Evolutionary conservation across 1,140 invertebrate species (phyloP).

Genomic region (Prorops nasuta): DNA sequence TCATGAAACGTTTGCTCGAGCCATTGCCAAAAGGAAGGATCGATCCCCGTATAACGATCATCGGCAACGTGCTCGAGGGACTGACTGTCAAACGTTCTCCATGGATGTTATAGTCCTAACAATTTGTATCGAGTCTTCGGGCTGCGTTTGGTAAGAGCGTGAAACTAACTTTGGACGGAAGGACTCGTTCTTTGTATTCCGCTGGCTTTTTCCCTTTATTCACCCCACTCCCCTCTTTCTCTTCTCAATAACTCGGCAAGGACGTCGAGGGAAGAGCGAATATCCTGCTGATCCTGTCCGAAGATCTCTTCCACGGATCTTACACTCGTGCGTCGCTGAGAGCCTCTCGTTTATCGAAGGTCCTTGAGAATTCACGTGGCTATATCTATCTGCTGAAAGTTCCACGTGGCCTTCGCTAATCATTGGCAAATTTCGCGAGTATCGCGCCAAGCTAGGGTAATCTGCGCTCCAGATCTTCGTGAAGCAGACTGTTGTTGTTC

Average conservation of each 20-base stretch:
- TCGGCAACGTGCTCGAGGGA: background rate
- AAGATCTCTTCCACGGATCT: background rate
- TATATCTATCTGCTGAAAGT: background rate
- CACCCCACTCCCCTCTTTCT: background rate
- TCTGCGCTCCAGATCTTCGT: constrained; percentile 54
- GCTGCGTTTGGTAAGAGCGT: no score
- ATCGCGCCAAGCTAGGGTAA: constrained; percentile 31
- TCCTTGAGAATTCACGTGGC: background rate
- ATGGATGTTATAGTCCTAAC: background rate
- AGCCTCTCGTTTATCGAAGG: no score
- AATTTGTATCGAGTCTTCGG: no score
- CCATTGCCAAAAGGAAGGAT: no score
- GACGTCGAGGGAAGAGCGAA: background rate
- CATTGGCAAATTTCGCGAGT: background rate
- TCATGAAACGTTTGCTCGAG: no score
- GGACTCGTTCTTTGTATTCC: background rate
- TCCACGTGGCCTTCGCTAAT: background rate
- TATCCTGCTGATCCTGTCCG: background rate
- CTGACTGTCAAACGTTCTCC: background rate
- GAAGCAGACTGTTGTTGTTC: constrained; percentile 54
- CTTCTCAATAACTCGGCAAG: background rate
- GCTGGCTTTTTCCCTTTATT: constrained; percentile 4
- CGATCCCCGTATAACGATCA: no score
- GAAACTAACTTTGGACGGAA: background rate
- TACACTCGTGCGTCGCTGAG: no score